Base-by-base conservation (phyloP, 1,140 invertebrate genomes). In the Dufourea novaeangliae region DNA sequence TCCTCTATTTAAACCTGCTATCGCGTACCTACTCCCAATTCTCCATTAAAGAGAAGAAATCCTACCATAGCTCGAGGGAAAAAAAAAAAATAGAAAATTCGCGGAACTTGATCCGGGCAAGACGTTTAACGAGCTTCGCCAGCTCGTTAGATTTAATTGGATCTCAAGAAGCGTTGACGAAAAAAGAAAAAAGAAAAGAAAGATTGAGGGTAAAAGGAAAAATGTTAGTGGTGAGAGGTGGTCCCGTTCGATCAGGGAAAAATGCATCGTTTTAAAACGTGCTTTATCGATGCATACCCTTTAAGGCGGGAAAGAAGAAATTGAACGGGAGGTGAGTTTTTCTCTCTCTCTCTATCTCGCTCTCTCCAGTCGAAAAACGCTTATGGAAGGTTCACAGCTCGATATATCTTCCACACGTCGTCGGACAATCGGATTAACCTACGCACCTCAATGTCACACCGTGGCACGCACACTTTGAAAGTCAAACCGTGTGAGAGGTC, bases 361-460 rank as follows among this genome's bases (percentile, higher is more conserved):
- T n/a, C n/a, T n/a, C n/a, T n/a, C n/a, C n/a, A n/a, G n/a, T n/a
- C n/a, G n/a, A 32, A 59, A 71, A 63, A 61, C 32, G 34, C 56
- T 59, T 17, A 32, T 27, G 73, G 54, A 37, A 32, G 17, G 69
- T 54, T 61, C 54, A n/a, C n/a, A 61, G 32, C 14, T 37, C 66
- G 32, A 77, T 81, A 62, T 50, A 73, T 68, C 44, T 39, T 64
- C 17, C 25, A 54, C 25, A 54, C 59, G 64, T 27, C 41, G 46
- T 22, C 44, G 37, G 29, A 59, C 80, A 86, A 86, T 87, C 78
- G 63, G 74, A 84, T 86, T 87, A 86, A 70, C 86, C 84, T 84
- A 86, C 82, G 86, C 82, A 82, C 64, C 61, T 82, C 71, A 77
- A 83, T 80, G 72, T 72, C 73, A 74, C 22, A 46, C 56, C 46